phyloP scores from a whole-genome alignment of 1,140 invertebrate species.

The Neocloeon triangulifer region DNA sequence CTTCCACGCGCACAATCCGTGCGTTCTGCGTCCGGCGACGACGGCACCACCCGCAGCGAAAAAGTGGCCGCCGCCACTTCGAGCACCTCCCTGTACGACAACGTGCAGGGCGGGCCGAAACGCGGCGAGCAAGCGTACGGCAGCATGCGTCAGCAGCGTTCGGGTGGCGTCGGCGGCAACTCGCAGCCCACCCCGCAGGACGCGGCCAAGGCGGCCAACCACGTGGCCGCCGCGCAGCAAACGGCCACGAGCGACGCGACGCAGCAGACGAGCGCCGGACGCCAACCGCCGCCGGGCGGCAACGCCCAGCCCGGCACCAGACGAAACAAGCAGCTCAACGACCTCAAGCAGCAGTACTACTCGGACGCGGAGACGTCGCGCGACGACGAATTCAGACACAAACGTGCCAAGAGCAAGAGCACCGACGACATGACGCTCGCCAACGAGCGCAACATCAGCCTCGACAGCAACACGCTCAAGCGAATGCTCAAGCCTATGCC shows the following conservation, averaged over 20 bases:
- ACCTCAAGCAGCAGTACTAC: constrained; percentile 4
- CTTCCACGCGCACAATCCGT: constrained; percentile 52
- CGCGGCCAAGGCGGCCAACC: constrained; percentile 45
- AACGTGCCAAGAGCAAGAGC: constrained; percentile 58
- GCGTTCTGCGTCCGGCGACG: background rate
- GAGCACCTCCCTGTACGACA: constrained; percentile 74
- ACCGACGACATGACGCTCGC: constrained; percentile 58
- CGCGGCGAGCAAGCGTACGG: constrained; percentile 10
- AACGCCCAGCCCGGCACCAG: constrained; percentile 5
- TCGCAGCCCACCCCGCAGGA: constrained; percentile 17
- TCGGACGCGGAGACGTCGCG: constrained; percentile 15
- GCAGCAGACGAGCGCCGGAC: constrained; percentile 23
- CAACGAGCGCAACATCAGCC: constrained; percentile 24
- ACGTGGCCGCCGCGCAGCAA: constrained; percentile 44
- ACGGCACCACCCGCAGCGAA: constrained; percentile 36
- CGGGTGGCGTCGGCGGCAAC: constrained; percentile 17
- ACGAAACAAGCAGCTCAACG: constrained; percentile 3
- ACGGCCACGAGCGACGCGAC: constrained; percentile 55
- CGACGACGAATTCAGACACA: constrained; percentile 27
- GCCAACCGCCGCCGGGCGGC: constrained; percentile 6
- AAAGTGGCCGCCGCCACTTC: constrained; percentile 64
- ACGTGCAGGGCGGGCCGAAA: constrained; percentile 27
- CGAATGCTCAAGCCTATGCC: constrained; percentile 84
- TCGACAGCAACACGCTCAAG: constrained; percentile 73
- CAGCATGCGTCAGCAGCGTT: constrained; percentile 14